Evolutionary conservation across 2,797 vertebrate species (phyloP).

Genomic region (Emydoidea blandingii): DNA sequence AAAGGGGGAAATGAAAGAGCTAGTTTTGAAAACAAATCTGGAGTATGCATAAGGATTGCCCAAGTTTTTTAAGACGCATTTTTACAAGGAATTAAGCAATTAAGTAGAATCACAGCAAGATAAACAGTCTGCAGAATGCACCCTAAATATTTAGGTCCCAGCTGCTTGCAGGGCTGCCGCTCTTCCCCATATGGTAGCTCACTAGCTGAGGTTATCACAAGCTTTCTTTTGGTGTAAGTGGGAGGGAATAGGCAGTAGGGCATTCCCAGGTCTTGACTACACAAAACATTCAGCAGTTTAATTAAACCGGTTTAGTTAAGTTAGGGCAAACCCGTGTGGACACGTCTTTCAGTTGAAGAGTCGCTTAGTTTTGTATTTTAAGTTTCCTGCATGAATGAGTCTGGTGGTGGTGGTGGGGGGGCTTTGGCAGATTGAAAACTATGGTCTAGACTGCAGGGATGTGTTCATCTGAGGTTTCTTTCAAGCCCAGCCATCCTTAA

Average conservation of each 20-base stretch:
- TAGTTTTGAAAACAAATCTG: constrained; percentile 7
- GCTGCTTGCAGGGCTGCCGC: neutral
- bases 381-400: neutral
- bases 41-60: neutral
- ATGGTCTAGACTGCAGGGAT: accelerated
- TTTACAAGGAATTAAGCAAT: neutral
- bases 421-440: neutral
- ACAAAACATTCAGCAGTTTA: neutral
- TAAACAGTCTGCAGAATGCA: neutral
- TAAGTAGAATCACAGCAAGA: neutral
- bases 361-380: neutral
- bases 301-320: neutral
- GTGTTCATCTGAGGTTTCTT: constrained; percentile 2
- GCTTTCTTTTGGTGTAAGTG: neutral
- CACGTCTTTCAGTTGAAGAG: neutral
- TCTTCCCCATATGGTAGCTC: neutral
- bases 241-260: neutral
- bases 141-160: neutral
- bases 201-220: neutral
- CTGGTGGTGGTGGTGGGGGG: neutral
- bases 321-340: neutral
- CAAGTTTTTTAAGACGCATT: neutral
- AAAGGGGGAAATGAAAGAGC: neutral
- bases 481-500: neutral
- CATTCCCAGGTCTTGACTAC: neutral